Evolutionary conservation across 1,140 invertebrate species (phyloP), one percentile per base, ranked within the genome.

Genomic region (Euura saliciscinereae): DNA sequence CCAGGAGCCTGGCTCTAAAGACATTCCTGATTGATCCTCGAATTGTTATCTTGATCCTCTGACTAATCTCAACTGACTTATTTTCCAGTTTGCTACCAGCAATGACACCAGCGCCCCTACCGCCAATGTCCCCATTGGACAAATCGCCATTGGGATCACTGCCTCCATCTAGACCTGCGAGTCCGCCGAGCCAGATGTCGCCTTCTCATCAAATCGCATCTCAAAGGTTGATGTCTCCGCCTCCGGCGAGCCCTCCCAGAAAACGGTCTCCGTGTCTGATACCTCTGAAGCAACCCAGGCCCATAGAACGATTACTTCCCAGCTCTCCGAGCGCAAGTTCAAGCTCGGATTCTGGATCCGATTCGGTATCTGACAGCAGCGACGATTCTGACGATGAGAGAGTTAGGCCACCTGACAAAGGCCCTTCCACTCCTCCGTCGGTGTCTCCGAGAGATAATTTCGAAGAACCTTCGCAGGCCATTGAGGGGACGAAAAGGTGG

Each of bases 371-470:
- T 6, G 89, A 89, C 66, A 89, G 84, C 76, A 89, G 87, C 76
- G 89, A 90, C 66, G 89, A 90, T 72, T 89, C 89, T 6, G 86
- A 85, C 4, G 89, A 90, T 64, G 89, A 89, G 8, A 51, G 73
- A 4, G 71, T 77, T 5, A 74, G 74, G 0, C 76, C 72, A 11
- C 74, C 74, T n/a, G 6, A 72, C 28, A 82, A 84, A 65, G 86
- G 84, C 0, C 82, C 85, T 3, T 73, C 80, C 0, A 85, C 85
- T 7, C 83, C 85, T 1, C 83, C 83, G 4, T 83, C 84, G 0
- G 76, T 83, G 2, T 86, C 85, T 4, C 85, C 86, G 3, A 81
- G 83, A 44, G 70, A 76, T 10, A 10, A 74, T 11, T 74, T 82
- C 4, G 77, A 86, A 44, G 86, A 86, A 66, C 82, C 84, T n/a